A percentile compares a stretch with the other conserved stretches of the same genome.
Conservation (phyloP, 2,888 invertebrate species). For the Carpatolechia fugitivella region DNA sequence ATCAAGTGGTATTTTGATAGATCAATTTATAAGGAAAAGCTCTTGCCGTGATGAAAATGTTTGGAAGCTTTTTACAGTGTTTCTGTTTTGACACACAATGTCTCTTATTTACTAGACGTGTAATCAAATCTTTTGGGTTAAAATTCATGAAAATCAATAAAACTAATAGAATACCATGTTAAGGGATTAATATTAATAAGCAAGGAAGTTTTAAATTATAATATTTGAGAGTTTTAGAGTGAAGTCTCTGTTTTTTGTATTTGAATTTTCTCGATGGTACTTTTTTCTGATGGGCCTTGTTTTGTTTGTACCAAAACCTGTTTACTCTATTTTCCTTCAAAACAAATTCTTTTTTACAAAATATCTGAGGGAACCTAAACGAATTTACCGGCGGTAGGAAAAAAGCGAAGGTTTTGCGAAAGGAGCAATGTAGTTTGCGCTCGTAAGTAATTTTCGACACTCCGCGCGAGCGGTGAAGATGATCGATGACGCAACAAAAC, state of each 20-base stretch:
- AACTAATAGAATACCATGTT: too few species aligned
- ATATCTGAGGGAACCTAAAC: not conserved
- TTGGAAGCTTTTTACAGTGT: not conserved
- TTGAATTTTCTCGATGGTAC: not conserved
- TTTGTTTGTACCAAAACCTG: not conserved
- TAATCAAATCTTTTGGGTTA: too few species aligned
- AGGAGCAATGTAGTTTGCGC: conserved; percentile 38
- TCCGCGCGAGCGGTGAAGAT: conserved; percentile 46
- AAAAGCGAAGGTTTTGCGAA: conserved; percentile 7
- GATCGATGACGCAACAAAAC: conserved; percentile 67
- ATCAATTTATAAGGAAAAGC: not conserved
- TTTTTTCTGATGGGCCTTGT: not conserved
- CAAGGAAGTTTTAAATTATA: too few species aligned
- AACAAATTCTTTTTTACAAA: conserved; percentile 3
- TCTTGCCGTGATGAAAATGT: not conserved
- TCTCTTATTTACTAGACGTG: not conserved
- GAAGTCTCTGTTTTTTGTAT: too few species aligned
- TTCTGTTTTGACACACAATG: too few species aligned
- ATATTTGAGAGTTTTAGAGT: too few species aligned
- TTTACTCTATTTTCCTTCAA: not conserved
- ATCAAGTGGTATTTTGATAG: not conserved
- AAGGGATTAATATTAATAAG: too few species aligned
- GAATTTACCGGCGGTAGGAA: conserved; percentile 2
- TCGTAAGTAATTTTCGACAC: conserved; percentile 69
- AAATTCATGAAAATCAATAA: too few species aligned